Conservation (phyloP, 2,888 invertebrate genomes). For the Eupithecia abbreviata region DNA sequence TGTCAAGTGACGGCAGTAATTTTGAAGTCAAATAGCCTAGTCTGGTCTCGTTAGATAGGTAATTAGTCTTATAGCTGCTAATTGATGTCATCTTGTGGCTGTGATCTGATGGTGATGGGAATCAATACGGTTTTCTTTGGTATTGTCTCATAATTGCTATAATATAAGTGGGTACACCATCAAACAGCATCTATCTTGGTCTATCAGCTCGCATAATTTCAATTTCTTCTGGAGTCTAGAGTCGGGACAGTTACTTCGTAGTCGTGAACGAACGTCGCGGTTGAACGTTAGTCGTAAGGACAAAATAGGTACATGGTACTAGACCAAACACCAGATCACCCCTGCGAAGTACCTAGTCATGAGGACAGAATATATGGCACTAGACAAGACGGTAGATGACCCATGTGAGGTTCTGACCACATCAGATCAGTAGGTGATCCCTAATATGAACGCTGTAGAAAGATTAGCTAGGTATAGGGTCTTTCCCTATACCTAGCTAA, state of each 20-base stretch:
- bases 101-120: conserved; percentile 20
- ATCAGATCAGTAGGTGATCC: neutral
- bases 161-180: neutral
- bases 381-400: too few species aligned
- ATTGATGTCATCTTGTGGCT: conserved; percentile 27
- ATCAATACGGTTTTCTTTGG: conserved; percentile 24
- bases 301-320: neutral
- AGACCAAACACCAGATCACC: too few species aligned
- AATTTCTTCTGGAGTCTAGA: neutral
- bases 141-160: conserved; percentile 17
- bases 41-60: neutral
- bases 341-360: neutral
- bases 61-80: conserved; percentile 24
- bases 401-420: neutral
- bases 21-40: neutral
- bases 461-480: neutral
- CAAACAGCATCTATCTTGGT: neutral
- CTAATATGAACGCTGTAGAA: neutral
- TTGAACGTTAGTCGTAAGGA: neutral
- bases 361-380: neutral
- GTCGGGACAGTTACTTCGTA: too few species aligned
- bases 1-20: neutral
- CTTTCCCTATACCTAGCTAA: too few species aligned
- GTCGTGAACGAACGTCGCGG: too few species aligned
- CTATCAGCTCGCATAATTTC: neutral